phyloP scores from a whole-genome alignment of 2,797 vertebrate genomes.

The Sebastiscus tertius region DNA sequence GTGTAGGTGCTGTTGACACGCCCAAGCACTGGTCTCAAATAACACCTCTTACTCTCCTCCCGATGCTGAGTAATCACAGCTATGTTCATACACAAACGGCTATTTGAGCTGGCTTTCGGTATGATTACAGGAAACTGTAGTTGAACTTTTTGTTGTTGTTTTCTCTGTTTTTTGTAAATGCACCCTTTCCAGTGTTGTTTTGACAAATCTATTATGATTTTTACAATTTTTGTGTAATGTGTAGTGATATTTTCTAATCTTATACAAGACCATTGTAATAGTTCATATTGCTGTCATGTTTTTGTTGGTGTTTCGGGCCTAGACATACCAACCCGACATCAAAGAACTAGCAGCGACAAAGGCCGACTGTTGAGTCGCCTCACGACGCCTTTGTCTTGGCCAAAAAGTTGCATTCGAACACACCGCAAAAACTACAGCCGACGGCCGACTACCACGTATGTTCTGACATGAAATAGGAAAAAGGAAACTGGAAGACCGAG shows the following conservation, averaged over 20 bases:
- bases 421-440: too few species aligned
- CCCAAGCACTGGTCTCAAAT: constrained; percentile 51
- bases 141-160: not conserved
- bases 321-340: too few species aligned
- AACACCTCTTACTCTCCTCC: constrained; percentile 26
- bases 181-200: not conserved
- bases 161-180: not conserved
- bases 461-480: too few species aligned
- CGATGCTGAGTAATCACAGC: constrained; percentile 49
- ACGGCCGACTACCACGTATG: too few species aligned
- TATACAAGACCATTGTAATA: not conserved
- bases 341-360: too few species aligned
- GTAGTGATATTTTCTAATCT: not conserved
- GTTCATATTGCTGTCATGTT: not conserved
- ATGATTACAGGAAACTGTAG: not conserved
- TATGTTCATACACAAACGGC: constrained; percentile 27
- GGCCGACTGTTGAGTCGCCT: too few species aligned
- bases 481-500: too few species aligned
- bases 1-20: constrained; percentile 40
- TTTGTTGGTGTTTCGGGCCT: not conserved
- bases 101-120: constrained; percentile 19
- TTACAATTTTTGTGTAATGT: not conserved
- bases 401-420: too few species aligned
- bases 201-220: not conserved
- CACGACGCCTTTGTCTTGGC: too few species aligned